A percentile compares a stretch with the other conserved stretches of the same genome.
Evolutionary conservation across 2,797 vertebrate species (phyloP).

Genomic region (Anabas testudineus): DNA sequence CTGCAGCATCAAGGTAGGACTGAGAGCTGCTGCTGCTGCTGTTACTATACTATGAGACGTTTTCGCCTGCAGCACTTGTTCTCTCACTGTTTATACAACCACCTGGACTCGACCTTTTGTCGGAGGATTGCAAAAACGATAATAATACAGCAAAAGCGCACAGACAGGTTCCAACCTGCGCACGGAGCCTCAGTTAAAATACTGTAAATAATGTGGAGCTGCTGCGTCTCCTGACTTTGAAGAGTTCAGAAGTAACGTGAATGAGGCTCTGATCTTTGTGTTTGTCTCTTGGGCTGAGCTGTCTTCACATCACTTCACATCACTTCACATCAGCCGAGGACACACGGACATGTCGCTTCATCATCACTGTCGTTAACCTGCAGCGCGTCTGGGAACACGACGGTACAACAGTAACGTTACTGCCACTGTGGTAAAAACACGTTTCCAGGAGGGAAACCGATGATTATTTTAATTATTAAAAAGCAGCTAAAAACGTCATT

Average conservation of each 20-base stretch:
- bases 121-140: conserved; percentile 5
- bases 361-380: neutral
- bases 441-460: too few species aligned
- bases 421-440: too few species aligned
- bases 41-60: neutral
- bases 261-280: too few species aligned
- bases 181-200: neutral
- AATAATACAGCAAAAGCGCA: neutral
- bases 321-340: too few species aligned
- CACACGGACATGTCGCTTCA: too few species aligned
- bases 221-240: neutral
- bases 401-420: too few species aligned
- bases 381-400: too few species aligned
- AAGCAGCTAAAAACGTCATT: too few species aligned
- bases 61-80: conserved; percentile 14
- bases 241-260: too few species aligned
- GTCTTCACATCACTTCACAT: too few species aligned
- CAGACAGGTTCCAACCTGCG: neutral
- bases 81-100: neutral
- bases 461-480: too few species aligned
- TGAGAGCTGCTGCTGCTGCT: neutral
- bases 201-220: neutral
- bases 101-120: neutral
- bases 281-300: too few species aligned
- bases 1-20: conserved; percentile 82